Conservation (phyloP, 2,113 vertebrate genomes). For the Lipotes vexillifer region DNA sequence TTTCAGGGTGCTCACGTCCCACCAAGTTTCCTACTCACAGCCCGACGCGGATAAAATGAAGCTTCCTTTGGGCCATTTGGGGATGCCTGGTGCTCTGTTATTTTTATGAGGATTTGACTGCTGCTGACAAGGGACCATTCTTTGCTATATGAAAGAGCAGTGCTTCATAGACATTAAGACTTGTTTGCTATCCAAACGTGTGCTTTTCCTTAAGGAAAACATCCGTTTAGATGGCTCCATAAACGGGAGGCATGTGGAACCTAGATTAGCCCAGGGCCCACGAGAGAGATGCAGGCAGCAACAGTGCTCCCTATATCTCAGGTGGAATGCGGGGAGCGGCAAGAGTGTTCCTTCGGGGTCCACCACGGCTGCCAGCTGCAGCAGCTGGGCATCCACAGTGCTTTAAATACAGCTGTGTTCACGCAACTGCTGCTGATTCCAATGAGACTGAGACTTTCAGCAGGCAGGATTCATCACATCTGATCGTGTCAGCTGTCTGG, state of each 20-base stretch:
- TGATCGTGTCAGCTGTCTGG: background rate
- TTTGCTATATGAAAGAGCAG: background rate
- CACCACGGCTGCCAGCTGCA: background rate
- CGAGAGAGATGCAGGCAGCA: background rate
- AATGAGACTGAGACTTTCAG: background rate
- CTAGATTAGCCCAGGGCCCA: fast-evolving
- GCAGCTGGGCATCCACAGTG: fast-evolving
- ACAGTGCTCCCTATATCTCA: fast-evolving
- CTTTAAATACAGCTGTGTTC: background rate
- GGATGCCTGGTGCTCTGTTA: background rate
- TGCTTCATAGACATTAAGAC: background rate
- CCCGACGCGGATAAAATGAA: background rate
- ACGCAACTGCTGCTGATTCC: too few relatives aligned
- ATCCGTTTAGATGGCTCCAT: background rate
- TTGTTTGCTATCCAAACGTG: background rate
- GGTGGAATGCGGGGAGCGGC: background rate
- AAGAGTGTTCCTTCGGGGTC: background rate
- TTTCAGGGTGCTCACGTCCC: background rate
- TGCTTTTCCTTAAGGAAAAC: background rate
- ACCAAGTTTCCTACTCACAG: background rate
- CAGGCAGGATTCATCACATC: background rate
- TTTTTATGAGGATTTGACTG: background rate
- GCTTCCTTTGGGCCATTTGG: background rate
- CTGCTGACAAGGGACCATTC: background rate
- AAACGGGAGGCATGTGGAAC: background rate